A percentile compares a stretch with the other conserved stretches of the same genome.
Evolutionary conservation across 2,888 invertebrate genomes (phyloP).

Genomic region (Melipona bicolor): DNA sequence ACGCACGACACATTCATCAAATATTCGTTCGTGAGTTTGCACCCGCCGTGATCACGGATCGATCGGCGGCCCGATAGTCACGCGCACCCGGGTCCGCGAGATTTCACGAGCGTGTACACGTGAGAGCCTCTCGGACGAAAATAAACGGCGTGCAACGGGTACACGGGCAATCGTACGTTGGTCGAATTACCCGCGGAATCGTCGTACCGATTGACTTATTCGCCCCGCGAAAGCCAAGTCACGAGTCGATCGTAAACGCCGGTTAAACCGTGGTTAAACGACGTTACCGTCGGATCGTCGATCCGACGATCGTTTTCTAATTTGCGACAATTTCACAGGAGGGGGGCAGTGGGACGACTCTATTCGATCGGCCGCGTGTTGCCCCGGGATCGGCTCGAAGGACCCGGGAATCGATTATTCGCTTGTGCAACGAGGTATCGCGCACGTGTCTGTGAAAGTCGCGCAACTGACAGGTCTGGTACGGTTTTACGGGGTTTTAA

Average conservation of each 20-base stretch:
- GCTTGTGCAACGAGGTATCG: constrained; percentile 18
- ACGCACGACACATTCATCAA: background rate
- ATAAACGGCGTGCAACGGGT: constrained; percentile 30
- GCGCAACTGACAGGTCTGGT: background rate
- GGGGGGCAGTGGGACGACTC: background rate
- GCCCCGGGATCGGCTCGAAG: background rate
- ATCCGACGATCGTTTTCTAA: constrained; percentile 16
- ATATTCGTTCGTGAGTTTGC: background rate
- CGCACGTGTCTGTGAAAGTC: constrained; percentile 32
- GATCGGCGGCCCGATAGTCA: background rate
- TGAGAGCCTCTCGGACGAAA: constrained; percentile 7
- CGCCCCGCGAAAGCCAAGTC: constrained; percentile 40
- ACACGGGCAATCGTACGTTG: constrained; percentile 38
- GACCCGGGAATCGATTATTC: constrained; percentile 28
- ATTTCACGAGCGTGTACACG: constrained; percentile 13
- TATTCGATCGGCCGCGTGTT: background rate
- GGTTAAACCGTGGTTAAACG: constrained; percentile 34
- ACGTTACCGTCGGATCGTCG: constrained; percentile 8
- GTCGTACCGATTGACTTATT: constrained; percentile 42
- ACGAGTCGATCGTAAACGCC: constrained; percentile 48
- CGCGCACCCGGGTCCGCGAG: background rate
- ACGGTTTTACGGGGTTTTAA: background rate
- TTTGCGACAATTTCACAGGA: constrained; percentile 13
- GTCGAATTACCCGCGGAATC: constrained; percentile 36
- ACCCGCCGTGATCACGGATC: background rate